Evolutionary conservation across 1,140 invertebrate species (phyloP).

Genomic region (Lepidurus couesii): DNA sequence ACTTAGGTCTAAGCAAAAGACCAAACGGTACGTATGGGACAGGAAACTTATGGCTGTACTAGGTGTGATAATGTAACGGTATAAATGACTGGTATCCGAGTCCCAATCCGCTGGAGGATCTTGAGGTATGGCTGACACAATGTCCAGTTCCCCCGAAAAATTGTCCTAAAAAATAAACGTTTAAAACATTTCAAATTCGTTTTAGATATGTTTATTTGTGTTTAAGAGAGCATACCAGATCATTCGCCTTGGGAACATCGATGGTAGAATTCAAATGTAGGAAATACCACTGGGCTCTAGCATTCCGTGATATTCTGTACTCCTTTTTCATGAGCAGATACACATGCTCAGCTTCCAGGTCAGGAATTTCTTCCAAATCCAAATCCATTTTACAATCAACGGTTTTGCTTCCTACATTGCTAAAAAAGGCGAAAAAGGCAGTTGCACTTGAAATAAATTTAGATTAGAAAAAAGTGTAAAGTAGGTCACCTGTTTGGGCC

Average conservation of each 20-base stretch:
- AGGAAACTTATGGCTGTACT: constrained; percentile 51
- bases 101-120: constrained; percentile 50
- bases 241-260: constrained; percentile 45
- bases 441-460: neutral
- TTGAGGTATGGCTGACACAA: constrained; percentile 58
- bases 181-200: neutral
- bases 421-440: neutral
- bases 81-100: constrained; percentile 50
- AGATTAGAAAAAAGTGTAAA: neutral
- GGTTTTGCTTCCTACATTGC: neutral
- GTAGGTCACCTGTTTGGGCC: constrained; percentile 6
- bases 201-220: neutral
- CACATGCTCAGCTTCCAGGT: constrained; percentile 59
- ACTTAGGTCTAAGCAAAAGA: constrained; percentile 73
- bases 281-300: constrained; percentile 68
- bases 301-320: constrained; percentile 67
- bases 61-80: constrained; percentile 51
- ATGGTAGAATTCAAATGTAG: constrained; percentile 61
- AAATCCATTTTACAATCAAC: constrained; percentile 1
- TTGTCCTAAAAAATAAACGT: constrained; percentile 41
- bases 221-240: constrained; percentile 41
- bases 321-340: constrained; percentile 67
- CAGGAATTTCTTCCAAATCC: constrained; percentile 25
- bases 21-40: constrained; percentile 58
- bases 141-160: constrained; percentile 53